Evolutionary conservation across 1,140 invertebrate species (phyloP).

Genomic region (Mya arenaria): DNA sequence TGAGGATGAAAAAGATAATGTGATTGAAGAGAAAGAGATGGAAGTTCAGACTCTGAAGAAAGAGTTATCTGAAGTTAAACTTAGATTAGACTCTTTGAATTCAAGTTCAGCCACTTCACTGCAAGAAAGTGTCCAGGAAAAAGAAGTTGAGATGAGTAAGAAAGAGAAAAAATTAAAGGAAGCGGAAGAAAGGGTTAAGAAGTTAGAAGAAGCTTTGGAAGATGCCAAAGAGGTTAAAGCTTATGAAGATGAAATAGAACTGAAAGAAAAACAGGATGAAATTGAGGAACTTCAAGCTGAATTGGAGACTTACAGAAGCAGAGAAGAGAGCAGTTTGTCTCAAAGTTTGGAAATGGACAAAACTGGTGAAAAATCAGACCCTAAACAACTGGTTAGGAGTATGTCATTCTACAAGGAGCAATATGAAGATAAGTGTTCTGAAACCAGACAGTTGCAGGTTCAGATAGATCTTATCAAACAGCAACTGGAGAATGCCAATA

Average conservation of each 20-base stretch:
- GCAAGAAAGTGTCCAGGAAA: conserved; percentile 14
- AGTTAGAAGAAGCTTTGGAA: conserved; percentile 51
- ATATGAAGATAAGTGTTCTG: conserved; percentile 53
- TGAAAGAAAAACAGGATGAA: conserved; percentile 55
- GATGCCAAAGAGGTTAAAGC: conserved; percentile 30
- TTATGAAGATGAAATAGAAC: conserved; percentile 46
- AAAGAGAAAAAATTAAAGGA: conserved; percentile 11
- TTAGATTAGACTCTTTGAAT: conserved; percentile 15
- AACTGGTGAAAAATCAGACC: background rate
- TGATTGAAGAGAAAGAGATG: conserved; percentile 42
- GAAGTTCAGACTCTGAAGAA: conserved; percentile 21
- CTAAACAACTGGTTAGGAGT: conserved; percentile 43
- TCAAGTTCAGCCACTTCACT: background rate
- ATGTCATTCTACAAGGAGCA: conserved; percentile 53
- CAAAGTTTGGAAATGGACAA: conserved; percentile 43
- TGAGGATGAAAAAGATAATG: conserved; percentile 47
- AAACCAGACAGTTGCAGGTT: conserved; percentile 35
- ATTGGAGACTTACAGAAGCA: conserved; percentile 41
- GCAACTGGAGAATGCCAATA: conserved; percentile 44
- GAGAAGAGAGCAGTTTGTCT: conserved; percentile 16
- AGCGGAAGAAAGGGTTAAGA: conserved; percentile 35
- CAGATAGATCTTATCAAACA: conserved; percentile 28
- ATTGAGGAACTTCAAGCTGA: conserved; percentile 57
- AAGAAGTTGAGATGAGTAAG: conserved; percentile 8
- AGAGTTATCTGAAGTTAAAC: conserved; percentile 19